phyloP scores from a whole-genome alignment of 2,797 vertebrate species.

The Bradypus variegatus region DNA sequence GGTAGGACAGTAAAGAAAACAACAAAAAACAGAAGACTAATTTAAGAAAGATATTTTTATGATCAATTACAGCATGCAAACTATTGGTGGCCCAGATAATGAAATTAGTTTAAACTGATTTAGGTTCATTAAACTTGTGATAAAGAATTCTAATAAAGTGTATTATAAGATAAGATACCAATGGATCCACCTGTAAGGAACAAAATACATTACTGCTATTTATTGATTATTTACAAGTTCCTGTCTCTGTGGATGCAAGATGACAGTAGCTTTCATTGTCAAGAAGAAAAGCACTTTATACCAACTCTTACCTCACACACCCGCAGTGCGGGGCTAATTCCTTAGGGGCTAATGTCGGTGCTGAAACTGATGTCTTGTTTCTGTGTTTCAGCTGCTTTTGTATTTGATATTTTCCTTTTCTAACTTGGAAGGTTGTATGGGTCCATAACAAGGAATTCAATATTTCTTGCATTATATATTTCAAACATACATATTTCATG shows the following conservation, averaged over 20 bases:
- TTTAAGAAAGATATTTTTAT: not conserved
- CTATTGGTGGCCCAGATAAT: not conserved
- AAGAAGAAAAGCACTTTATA: not conserved
- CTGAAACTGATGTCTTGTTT: not conserved
- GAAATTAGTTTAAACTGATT: not conserved
- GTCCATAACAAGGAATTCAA: not conserved
- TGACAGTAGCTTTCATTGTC: not conserved
- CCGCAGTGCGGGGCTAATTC: not conserved
- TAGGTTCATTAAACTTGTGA: not conserved
- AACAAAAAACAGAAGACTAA: not conserved
- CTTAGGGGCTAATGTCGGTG: not conserved
- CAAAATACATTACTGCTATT: not conserved
- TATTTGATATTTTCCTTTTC: conserved; percentile 19
- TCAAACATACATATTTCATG: not conserved
- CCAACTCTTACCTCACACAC: not conserved
- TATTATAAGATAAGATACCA: not conserved
- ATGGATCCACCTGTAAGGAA: not conserved
- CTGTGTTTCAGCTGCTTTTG: not conserved
- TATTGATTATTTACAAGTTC: not conserved
- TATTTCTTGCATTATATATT: not conserved
- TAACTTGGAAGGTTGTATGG: not conserved
- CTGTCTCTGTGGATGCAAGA: not conserved
- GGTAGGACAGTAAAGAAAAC: not conserved
- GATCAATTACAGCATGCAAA: not conserved
- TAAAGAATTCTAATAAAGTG: conserved; percentile 21